A percentile compares a stretch with the other conserved stretches of the same genome.
Evolutionary conservation across 2,113 vertebrate genomes (phyloP).

Genomic region (Strigops habroptila): DNA sequence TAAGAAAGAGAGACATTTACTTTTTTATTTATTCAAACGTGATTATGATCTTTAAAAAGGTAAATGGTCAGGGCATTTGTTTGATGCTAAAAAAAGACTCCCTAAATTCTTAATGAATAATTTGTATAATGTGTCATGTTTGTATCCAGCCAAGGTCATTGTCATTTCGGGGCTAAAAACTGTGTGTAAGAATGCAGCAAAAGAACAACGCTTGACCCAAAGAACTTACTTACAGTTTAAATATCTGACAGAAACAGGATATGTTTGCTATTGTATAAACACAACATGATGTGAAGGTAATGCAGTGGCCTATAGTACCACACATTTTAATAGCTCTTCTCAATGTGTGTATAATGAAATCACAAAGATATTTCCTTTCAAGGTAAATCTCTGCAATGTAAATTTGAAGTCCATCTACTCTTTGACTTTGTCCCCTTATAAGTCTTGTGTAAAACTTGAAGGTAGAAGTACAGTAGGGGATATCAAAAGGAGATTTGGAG

Average conservation of each 20-base stretch:
- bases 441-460: not conserved
- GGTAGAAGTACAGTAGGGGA: not conserved
- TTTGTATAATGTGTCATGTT: not conserved
- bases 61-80: not conserved
- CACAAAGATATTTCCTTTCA: not conserved
- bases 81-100: not conserved
- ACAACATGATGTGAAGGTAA: not conserved
- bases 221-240: not conserved
- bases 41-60: not conserved
- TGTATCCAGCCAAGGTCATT: not conserved
- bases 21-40: not conserved
- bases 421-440: not conserved
- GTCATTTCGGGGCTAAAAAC: not conserved
- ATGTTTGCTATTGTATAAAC: not conserved
- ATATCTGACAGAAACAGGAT: not conserved
- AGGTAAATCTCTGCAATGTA: not conserved
- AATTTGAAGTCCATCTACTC: not conserved
- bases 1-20: not conserved
- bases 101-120: not conserved
- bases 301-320: not conserved
- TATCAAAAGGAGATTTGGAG: not conserved
- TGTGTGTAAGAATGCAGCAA: not conserved
- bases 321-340: not conserved
- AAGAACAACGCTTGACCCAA: not conserved
- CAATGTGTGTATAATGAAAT: fast-evolving